Base-by-base conservation (phyloP, 2,113 vertebrate species). In the Xiphophorus maculatus region DNA sequence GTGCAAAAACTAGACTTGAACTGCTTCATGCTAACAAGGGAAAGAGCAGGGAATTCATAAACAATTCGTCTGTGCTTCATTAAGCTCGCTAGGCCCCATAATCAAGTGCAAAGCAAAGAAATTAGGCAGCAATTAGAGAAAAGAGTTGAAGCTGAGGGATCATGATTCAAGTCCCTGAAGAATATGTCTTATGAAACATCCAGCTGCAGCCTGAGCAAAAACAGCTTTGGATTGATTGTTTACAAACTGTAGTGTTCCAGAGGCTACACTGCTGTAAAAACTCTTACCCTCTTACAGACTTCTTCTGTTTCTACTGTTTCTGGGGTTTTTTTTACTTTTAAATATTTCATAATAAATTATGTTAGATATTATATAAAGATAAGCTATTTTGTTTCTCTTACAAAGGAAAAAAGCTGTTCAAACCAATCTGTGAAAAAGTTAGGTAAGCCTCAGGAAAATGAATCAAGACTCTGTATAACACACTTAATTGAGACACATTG, bases 61-160 rank as follows among this genome's bases (percentile, higher is more conserved):
- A 90, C 88, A 87, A 81, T 71, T 87, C 67, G 54, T 84, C 73
- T 79, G 86, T 79, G 88, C 87, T 91, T 90, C 90, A 91, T 94
- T 93, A 92, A 79, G 80, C 61, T 44, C 69, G 84, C 83, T 85
- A 86, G 87, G 87, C 87, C 75, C 84, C 76, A 80, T 72, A 84
- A 91, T 90, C 82, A 84, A 63, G 35, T 83, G 80, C 84, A 90
- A 87, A 88, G 87, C 85, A 85, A 71, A 90, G 77, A 87, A 91
- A 92, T 91, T 90, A 92, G 92, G 91, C 65, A 81, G 87, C 85
- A 92, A 93, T 93, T 93, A 90, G 84, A 87, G 77, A 76, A 82
- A 90, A 89, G 25, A 73, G 78, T 76, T 29, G 54, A 79, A 82
- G 85, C 83, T 48, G 1, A 69, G 92, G 91, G 90, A 91, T 81